phyloP scores from a whole-genome alignment of 2,888 invertebrate species.

The Stramonita haemastoma region DNA sequence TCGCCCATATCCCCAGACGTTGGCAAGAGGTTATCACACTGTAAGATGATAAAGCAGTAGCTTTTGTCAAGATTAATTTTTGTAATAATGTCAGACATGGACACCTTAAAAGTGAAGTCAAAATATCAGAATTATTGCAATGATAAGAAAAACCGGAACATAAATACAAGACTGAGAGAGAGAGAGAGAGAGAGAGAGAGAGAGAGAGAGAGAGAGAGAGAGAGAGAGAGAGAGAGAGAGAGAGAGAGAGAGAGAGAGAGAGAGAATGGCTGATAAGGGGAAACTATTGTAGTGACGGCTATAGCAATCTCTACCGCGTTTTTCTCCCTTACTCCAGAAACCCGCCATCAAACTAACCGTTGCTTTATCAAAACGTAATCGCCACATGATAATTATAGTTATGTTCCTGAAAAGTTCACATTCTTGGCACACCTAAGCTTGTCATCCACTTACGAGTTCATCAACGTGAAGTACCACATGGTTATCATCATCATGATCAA shows the following conservation, averaged over 20 bases:
- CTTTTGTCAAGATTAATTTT: neutral
- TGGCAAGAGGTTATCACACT: neutral
- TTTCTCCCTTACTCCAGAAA: neutral
- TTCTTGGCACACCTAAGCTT: neutral
- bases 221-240: neutral
- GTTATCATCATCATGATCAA: too few relatives aligned
- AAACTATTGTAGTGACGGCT: too few relatives aligned
- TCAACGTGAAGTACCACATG: neutral
- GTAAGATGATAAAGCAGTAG: neutral
- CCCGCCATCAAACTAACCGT: neutral
- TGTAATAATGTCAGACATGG: neutral
- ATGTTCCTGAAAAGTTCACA: neutral
- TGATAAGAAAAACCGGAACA: neutral
- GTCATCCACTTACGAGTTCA: neutral
- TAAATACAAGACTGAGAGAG: neutral
- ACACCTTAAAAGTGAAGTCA: neutral
- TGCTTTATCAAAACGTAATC: neutral
- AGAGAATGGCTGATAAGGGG: neutral
- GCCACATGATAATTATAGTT: neutral
- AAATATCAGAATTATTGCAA: neutral
- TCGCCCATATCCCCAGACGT: neutral
- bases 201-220: neutral
- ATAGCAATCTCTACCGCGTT: too few relatives aligned
- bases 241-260: slow-evolving; percentile 12
- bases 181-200: neutral